phyloP scores from a whole-genome alignment of 2,797 vertebrate species.

The Helicolenus hilgendorfi region DNA sequence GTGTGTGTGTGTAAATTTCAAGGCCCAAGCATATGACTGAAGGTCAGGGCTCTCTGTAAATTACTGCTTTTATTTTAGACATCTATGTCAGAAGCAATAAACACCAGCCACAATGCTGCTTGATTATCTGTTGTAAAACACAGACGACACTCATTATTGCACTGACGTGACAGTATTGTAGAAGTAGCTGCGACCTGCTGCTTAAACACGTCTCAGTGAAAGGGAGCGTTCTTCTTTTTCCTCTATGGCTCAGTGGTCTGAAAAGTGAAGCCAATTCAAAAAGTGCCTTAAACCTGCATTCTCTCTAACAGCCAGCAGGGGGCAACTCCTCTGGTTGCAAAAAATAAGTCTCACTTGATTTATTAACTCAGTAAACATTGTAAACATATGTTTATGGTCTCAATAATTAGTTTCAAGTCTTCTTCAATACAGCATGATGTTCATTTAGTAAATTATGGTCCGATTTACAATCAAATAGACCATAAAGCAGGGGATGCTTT shows the following conservation, averaged over 20 bases:
- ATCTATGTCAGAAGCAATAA: constrained; percentile 4
- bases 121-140: background rate
- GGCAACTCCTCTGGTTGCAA: too few species aligned
- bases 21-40: background rate
- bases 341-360: too few species aligned
- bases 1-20: background rate
- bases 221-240: background rate
- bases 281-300: too few species aligned
- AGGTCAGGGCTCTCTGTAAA: background rate
- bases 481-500: too few species aligned
- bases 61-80: background rate
- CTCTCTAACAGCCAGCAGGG: too few species aligned
- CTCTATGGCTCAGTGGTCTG: background rate
- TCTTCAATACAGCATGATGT: too few species aligned
- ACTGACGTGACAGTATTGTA: background rate
- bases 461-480: too few species aligned
- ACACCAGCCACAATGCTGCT: background rate
- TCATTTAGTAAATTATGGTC: too few species aligned
- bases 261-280: rapidly evolving
- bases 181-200: background rate
- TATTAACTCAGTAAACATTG: too few species aligned
- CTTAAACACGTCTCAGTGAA: background rate
- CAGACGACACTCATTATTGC: background rate
- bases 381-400: too few species aligned
- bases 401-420: too few species aligned